Conservation (phyloP, 92 coral and sea anemone genomes). For the Siderastrea radians region DNA sequence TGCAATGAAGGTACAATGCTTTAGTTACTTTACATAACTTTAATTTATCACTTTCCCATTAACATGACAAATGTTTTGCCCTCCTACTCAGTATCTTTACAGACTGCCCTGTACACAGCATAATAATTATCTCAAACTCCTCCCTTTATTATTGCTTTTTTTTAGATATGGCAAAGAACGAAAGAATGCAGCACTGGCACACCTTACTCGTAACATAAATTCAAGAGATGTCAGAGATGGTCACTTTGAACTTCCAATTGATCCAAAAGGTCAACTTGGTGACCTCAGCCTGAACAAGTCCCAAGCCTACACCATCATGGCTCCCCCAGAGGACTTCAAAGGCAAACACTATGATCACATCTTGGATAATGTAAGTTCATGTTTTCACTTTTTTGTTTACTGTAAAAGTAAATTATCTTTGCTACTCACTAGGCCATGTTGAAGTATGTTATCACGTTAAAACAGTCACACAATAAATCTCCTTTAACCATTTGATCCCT, state of each 20-base stretch:
- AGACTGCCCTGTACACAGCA: no score
- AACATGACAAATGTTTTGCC: no score
- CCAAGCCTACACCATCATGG: conserved; percentile 34
- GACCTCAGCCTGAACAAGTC: conserved; percentile 30
- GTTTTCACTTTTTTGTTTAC: neutral
- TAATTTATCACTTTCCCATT: no score
- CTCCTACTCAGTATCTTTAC: no score
- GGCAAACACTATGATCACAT: neutral
- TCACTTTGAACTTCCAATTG: conserved; percentile 1
- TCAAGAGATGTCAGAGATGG: conserved; percentile 23
- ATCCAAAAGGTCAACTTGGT: conserved; percentile 10
- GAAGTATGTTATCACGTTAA: no score
- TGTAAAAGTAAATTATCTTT: no score
- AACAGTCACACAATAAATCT: no score
- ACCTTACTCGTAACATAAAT: conserved; percentile 19
- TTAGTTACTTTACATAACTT: no score
- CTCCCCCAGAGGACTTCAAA: conserved; percentile 18
- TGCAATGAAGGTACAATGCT: no score
- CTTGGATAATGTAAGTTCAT: neutral
- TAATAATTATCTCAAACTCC: no score
- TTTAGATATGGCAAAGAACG: neutral
- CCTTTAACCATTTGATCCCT: no score
- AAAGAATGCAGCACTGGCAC: conserved; percentile 12
- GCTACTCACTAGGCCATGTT: no score
- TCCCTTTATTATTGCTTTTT: neutral